Base-by-base conservation (phyloP, 2,113 vertebrate species). In the Poeciliopsis retropinna region DNA sequence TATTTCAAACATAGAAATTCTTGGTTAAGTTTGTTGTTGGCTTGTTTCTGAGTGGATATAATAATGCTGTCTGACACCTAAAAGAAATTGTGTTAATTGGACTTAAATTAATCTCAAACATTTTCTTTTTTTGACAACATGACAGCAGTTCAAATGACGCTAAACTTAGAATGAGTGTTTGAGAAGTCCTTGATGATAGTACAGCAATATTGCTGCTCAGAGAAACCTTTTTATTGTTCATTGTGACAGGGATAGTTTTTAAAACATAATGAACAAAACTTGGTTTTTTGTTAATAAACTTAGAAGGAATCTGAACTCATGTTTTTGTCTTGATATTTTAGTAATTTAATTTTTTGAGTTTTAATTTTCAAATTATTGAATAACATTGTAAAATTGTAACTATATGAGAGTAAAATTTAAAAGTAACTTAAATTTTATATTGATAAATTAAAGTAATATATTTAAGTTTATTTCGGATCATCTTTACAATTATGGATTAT, bases 1-100 rank as follows among this genome's bases (percentile, higher is more conserved):
- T 1, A 41, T 34, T 19, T n/a, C 29, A 81, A 80, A 85, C 81
- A 81, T 75, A 79, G 28, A 79, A 31, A 51, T 34, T 68, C 68
- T 81, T 83, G 81, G 76, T 73, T 67, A 17, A 30, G 57, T 32
- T 29, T 63, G 64, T 34, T 31, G 5, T 69, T 84, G 81, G 72
- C 69, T 10, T 64, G 31, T 9, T 47, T 47, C 70, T 22, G 39
- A 63, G 60, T 79, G 57, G 30, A 67, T 67, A 75, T 17, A 12
- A 44, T 75, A 34, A 32, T 51, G 2, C 47, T 72, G 70, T 64
- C 25, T 76, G 51, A 60, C 61, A 19, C 17, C 41, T 31, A 62
- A 70, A 64, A 57, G 57, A 73, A 34, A n/a, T 47, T 8, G 67
- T 54, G 62, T 70, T 75, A 73, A 83, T 72, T 84, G 37, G 67